phyloP scores from a whole-genome alignment of 2,113 vertebrate species.

The Kryptolebias marmoratus region DNA sequence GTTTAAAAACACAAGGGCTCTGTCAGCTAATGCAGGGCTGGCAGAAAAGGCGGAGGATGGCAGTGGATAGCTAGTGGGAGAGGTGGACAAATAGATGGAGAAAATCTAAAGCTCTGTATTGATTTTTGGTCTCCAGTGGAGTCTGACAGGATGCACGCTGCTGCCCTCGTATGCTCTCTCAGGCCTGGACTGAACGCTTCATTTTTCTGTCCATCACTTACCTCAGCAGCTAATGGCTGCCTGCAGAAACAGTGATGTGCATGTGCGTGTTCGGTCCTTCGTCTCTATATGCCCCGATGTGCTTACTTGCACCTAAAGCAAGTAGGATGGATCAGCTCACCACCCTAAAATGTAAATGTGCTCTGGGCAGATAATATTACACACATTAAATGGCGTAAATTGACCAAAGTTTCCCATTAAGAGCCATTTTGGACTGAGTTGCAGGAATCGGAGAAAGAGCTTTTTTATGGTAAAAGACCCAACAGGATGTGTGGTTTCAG shows the following conservation, averaged over 20 bases:
- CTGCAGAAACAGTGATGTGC: slow-evolving; percentile 23
- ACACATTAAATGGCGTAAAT: slow-evolving; percentile 5
- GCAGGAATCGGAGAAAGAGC: slow-evolving; percentile 36
- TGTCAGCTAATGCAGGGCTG: slow-evolving; percentile 19
- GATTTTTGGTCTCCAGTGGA: slow-evolving; percentile 72
- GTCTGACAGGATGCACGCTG: slow-evolving; percentile 56
- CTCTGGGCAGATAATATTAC: neutral
- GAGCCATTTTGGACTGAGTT: slow-evolving; percentile 9
- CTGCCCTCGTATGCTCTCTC: slow-evolving; percentile 45
- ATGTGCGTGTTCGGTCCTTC: neutral
- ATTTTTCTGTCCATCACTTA: slow-evolving; percentile 48
- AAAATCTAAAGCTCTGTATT: slow-evolving; percentile 71
- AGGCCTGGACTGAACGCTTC: slow-evolving; percentile 37
- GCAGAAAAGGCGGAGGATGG: slow-evolving; percentile 33
- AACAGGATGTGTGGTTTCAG: slow-evolving; percentile 28
- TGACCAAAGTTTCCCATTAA: slow-evolving; percentile 16
- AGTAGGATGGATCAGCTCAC: neutral
- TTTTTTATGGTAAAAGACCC: slow-evolving; percentile 32
- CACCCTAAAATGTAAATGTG: neutral
- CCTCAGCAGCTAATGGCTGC: slow-evolving; percentile 48
- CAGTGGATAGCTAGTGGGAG: slow-evolving; percentile 34
- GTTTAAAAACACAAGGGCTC: slow-evolving; percentile 26
- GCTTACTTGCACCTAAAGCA: neutral
- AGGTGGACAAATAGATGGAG: slow-evolving; percentile 56
- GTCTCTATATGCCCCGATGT: neutral